Evolutionary conservation across 1,140 invertebrate species (phyloP).

Genomic region (Chelonus insularis): DNA sequence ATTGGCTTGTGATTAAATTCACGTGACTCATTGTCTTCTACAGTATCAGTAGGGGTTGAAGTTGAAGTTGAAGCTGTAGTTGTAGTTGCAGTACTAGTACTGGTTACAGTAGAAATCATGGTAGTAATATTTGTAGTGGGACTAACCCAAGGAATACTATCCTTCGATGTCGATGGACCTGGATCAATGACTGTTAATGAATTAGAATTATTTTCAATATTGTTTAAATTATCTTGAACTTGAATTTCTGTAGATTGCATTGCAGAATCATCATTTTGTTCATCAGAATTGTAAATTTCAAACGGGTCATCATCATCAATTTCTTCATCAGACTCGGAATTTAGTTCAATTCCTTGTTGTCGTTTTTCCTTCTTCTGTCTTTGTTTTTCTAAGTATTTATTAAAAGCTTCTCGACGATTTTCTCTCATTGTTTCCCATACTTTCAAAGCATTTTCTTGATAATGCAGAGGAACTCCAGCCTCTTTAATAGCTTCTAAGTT

Average conservation of each 20-base stretch:
- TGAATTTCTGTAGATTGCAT: slow-evolving; percentile 25
- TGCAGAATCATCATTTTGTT: slow-evolving; percentile 1
- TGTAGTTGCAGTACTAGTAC: no score
- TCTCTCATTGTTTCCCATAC: slow-evolving; percentile 42
- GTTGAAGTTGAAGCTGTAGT: no score
- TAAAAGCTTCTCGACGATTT: slow-evolving; percentile 41
- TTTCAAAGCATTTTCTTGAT: slow-evolving; percentile 44
- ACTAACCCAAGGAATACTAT: slow-evolving; percentile 30
- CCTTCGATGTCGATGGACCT: slow-evolving; percentile 40
- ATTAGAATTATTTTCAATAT: slow-evolving; percentile 4
- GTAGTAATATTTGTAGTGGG: slow-evolving; percentile 8
- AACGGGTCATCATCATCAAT: slow-evolving; percentile 47
- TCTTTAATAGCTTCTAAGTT: slow-evolving; percentile 42
- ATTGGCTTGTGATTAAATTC: no score
- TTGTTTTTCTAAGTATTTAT: slow-evolving; percentile 46
- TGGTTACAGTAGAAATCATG: no score
- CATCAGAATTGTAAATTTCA: slow-evolving; percentile 35
- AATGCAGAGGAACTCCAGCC: slow-evolving; percentile 45
- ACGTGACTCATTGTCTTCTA: no score
- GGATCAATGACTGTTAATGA: slow-evolving; percentile 33
- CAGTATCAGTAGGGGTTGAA: no score
- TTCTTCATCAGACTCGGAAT: slow-evolving; percentile 49
- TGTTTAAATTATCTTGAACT: neutral
- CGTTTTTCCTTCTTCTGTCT: slow-evolving; percentile 42
- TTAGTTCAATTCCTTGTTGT: slow-evolving; percentile 39